Evolutionary conservation across 1,140 invertebrate species (phyloP).

Genomic region (Pygmarrhopalites habei): DNA sequence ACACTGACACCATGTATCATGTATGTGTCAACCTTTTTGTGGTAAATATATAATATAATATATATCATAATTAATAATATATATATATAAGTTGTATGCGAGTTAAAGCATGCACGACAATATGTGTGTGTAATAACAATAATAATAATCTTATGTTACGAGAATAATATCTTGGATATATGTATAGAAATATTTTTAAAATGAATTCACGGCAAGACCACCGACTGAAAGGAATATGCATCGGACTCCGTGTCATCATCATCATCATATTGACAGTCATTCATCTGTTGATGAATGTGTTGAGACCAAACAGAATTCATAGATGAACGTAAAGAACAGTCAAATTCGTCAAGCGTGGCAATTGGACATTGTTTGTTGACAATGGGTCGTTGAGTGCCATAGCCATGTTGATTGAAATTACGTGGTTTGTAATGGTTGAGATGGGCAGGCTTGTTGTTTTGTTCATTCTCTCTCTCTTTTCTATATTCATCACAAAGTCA

Average conservation of each 20-base stretch:
- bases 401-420: slow-evolving; percentile 3
- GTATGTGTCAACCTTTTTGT: too few species aligned
- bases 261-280: neutral
- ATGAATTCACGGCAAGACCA: neutral
- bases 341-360: neutral
- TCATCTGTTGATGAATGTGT: slow-evolving; percentile 2
- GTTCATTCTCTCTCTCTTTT: neutral
- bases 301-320: slow-evolving; percentile 9
- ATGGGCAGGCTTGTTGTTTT: neutral
- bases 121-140: too few species aligned
- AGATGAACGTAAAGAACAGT: neutral
- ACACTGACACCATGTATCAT: too few species aligned
- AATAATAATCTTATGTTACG: too few species aligned
- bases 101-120: too few species aligned
- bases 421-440: neutral
- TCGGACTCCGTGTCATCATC: neutral
- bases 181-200: too few species aligned
- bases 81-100: too few species aligned
- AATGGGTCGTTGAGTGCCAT: neutral
- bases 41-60: too few species aligned
- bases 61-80: too few species aligned
- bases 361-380: neutral
- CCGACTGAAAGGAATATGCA: neutral
- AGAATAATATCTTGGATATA: too few species aligned
- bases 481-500: neutral